These are phyloP conservation scores for Heliconius hewitsoni DNA, from an alignment of 1,140 invertebrate genomes.

Conservation along the genomic window DNA sequence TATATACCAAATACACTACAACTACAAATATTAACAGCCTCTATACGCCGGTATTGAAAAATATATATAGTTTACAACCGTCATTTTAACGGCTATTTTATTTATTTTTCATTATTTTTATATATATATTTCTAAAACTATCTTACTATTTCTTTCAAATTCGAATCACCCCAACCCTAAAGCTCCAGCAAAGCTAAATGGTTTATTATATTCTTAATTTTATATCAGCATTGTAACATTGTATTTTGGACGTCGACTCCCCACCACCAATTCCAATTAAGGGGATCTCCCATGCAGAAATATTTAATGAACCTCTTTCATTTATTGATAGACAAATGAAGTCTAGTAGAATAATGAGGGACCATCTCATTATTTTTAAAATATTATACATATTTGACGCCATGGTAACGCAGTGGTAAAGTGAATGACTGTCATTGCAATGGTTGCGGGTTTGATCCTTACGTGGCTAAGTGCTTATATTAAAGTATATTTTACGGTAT, in stretches of 20 bases:
- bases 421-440: too few relatives aligned
- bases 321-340: slow-evolving; percentile 31
- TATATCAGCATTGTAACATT: slow-evolving; percentile 12
- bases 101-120: too few relatives aligned
- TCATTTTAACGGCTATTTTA: too few relatives aligned
- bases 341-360: slow-evolving; percentile 32
- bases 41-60: too few relatives aligned
- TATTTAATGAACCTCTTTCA: slow-evolving; percentile 37
- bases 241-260: slow-evolving; percentile 16
- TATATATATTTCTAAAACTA: too few relatives aligned
- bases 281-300: slow-evolving; percentile 26
- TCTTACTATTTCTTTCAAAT: neutral
- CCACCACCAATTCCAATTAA: slow-evolving; percentile 29
- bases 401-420: neutral
- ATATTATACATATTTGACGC: slow-evolving; percentile 4
- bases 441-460: too few relatives aligned
- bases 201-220: slow-evolving; percentile 11
- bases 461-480: too few relatives aligned
- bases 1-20: too few relatives aligned
- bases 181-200: neutral
- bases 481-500: too few relatives aligned
- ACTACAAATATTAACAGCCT: too few relatives aligned
- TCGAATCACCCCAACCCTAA: neutral
- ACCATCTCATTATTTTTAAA: slow-evolving; percentile 24
- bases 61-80: too few relatives aligned